Conservation (phyloP, 2,888 invertebrate species). For the Heteromurus nitidus region DNA sequence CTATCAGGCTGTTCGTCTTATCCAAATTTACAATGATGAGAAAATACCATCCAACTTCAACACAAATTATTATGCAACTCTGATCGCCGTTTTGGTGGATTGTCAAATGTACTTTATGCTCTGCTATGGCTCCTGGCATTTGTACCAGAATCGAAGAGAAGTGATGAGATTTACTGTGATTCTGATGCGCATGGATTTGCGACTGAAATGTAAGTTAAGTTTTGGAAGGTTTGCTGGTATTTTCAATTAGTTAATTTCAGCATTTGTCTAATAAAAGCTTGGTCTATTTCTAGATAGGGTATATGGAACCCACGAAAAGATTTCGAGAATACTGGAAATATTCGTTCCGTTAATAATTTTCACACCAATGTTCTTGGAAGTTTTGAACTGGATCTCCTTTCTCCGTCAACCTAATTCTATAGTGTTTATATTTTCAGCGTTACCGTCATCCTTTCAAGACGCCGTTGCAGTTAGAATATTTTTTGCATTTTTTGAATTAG, state of each 20-base stretch:
- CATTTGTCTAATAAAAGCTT: background rate
- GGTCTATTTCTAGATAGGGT: conserved; percentile 19
- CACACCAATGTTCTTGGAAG: background rate
- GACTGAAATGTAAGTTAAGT: conserved; percentile 32
- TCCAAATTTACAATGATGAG: background rate
- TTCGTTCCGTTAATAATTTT: background rate
- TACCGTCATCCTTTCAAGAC: conserved; percentile 9
- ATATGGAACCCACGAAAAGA: conserved; percentile 5
- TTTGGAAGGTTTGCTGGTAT: background rate
- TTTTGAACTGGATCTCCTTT: conserved; percentile 6
- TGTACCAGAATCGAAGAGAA: conserved; percentile 21
- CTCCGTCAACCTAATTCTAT: conserved; percentile 14
- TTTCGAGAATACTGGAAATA: conserved; percentile 11
- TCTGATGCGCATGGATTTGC: background rate
- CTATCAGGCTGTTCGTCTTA: conserved; percentile 15
- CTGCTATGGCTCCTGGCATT: background rate
- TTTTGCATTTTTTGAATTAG: conserved; percentile 27
- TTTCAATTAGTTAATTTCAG: background rate
- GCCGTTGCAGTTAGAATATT: background rate
- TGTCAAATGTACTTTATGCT: conserved; percentile 2
- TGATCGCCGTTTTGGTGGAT: background rate
- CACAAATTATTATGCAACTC: background rate
- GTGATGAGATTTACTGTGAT: conserved; percentile 23
- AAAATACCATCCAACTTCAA: background rate
- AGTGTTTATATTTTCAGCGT: conserved; percentile 14